phyloP scores from a whole-genome alignment of 2,113 vertebrate species.

The Micronycteris hirsuta region DNA sequence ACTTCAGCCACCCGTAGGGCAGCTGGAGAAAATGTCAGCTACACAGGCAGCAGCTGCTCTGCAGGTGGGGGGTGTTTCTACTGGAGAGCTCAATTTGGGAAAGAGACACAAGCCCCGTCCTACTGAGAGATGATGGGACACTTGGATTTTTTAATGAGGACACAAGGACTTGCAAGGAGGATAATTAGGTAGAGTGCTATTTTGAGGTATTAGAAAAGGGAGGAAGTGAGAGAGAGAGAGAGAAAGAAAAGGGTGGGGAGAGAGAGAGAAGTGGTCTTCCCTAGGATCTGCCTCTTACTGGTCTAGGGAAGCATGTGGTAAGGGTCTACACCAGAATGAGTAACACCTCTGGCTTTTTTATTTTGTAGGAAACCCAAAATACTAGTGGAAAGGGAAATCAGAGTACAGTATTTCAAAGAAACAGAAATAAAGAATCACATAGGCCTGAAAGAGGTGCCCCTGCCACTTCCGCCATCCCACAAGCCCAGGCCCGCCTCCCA shows the following conservation, averaged over 20 bases:
- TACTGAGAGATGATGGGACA: not conserved
- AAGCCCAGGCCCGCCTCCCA: not conserved
- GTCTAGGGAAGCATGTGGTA: not conserved
- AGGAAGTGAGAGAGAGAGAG: too few relatives aligned
- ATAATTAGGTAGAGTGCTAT: not conserved
- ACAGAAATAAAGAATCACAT: not conserved
- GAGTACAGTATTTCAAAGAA: not conserved
- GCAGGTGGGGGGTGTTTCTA: not conserved
- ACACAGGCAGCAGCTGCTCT: not conserved
- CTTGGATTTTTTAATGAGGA: not conserved
- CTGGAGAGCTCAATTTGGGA: not conserved
- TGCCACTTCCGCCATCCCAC: not conserved
- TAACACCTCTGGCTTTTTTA: not conserved
- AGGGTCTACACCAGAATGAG: not conserved
- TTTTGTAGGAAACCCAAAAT: not conserved
- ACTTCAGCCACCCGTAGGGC: not conserved
- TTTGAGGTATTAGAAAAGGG: not conserved
- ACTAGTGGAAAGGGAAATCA: not conserved
- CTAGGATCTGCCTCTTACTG: not conserved
- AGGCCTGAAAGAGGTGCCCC: not conserved
- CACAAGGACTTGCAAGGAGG: not conserved
- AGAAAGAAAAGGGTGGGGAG: too few relatives aligned
- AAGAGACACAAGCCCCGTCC: not conserved
- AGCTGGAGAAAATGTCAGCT: not conserved
- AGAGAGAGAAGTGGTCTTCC: not conserved